Base-by-base conservation (phyloP, 37 sponge, comb jelly and placozoan species). In the Bolinopsis microptera region DNA sequence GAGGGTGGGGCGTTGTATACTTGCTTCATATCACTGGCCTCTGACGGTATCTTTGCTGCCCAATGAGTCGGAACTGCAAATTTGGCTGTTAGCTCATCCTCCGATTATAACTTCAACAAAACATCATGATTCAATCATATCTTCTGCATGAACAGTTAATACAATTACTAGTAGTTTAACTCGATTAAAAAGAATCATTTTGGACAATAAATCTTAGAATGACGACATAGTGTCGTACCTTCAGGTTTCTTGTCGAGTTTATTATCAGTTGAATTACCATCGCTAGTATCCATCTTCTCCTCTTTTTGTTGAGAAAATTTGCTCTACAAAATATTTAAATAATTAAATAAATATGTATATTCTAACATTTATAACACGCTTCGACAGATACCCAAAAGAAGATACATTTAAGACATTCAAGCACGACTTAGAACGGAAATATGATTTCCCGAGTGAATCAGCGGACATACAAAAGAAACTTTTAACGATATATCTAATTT, bases 1-100 rank as follows among this genome's bases (percentile, higher is more conserved):
- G 82, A 80, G 82, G 82, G 82, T 33, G 82, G 82, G 37, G 82
- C 82, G 38, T 80, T 80, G 38, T 80, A 80, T 8, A 80, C 82
- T 32, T 33, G 82, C 30, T 80, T 80, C 35, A 8, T 22, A 9
- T 30, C 82, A 80, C 38, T 35, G 3, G 82, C 82, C 37, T 35
- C 38, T 34, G 82, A 32, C 22, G 82, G 82, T 5, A 80, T 35
- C 35, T 35, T 33, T 32, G 35, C 82, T 21, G 82, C 82, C 82
- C 82, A 80, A 36, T 80, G 82, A 0, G 82, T 80, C 36, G 82
- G 82, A 36, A 80, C 82, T 35, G 35, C 3, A 32, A 35, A 30
- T 18, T 48, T 48, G 61, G 5, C 61, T 48, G 61, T 48, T 5
- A 48, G 61, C 5, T 48, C 5, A 48, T 13, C 13, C 13, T 48